Conservation (phyloP, 2,797 vertebrate genomes). For the Microctenopoma stevenorrisi region DNA sequence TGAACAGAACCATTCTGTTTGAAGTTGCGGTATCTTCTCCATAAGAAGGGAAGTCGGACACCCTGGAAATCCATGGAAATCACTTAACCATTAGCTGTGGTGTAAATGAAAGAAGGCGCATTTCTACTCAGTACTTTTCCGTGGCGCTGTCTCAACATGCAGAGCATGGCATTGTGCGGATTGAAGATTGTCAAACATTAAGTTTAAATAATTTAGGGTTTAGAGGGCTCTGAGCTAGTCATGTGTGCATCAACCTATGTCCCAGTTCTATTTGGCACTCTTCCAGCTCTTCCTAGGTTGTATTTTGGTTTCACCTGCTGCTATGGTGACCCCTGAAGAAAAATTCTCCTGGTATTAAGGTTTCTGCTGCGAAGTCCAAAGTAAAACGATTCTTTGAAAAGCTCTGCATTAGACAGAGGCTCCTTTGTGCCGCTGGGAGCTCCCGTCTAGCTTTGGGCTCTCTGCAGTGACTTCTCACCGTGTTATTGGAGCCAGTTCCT, state of each 20-base stretch:
- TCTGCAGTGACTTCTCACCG: slow-evolving; percentile 57
- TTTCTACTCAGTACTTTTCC: slow-evolving; percentile 68
- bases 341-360: slow-evolving; percentile 40
- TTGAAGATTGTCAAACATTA: slow-evolving; percentile 43
- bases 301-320: slow-evolving; percentile 71
- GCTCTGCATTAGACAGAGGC: slow-evolving; percentile 65
- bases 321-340: slow-evolving; percentile 62
- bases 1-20: slow-evolving; percentile 36
- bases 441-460: slow-evolving; percentile 60
- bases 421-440: slow-evolving; percentile 70
- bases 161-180: slow-evolving; percentile 30
- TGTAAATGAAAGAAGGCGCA: slow-evolving; percentile 45
- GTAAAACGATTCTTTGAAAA: slow-evolving; percentile 68
- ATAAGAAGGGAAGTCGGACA: neutral
- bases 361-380: slow-evolving; percentile 54
- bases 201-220: slow-evolving; percentile 52
- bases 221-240: slow-evolving; percentile 20
- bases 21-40: slow-evolving; percentile 41
- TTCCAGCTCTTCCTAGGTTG: slow-evolving; percentile 38
- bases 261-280: slow-evolving; percentile 13
- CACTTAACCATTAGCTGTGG: slow-evolving; percentile 26
- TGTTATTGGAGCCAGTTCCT: slow-evolving; percentile 73
- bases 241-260: slow-evolving; percentile 32
- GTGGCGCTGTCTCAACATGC: slow-evolving; percentile 40
- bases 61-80: slow-evolving; percentile 50